Conservation (phyloP, 2,888 invertebrate genomes). For the Bedellia somnulentella region DNA sequence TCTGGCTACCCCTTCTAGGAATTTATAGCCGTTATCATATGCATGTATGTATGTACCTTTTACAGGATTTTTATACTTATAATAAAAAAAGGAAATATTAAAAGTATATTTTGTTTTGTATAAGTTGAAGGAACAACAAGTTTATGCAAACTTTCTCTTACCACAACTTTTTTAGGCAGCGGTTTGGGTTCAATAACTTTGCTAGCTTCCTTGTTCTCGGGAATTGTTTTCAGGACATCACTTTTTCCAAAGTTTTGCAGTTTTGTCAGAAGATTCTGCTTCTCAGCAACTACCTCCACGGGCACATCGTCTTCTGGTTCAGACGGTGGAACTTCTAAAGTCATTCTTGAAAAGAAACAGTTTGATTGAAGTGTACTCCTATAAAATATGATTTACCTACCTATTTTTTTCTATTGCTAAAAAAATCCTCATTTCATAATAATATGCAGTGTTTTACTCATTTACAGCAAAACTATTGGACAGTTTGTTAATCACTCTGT, state of each 20-base stretch:
- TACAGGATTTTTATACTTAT: no score
- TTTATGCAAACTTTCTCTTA: no score
- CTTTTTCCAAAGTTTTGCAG: slow-evolving; percentile 37
- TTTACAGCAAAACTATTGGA: no score
- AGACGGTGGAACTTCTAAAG: slow-evolving; percentile 29
- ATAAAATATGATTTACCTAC: no score
- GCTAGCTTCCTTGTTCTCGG: background rate
- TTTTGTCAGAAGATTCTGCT: slow-evolving; percentile 36
- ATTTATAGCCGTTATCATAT: no score
- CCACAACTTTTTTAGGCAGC: slow-evolving; percentile 32
- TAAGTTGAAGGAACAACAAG: background rate
- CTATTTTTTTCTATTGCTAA: background rate
- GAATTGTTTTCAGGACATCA: background rate
- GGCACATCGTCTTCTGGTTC: slow-evolving; percentile 24
- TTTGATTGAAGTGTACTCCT: no score
- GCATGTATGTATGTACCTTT: no score
- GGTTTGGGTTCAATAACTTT: slow-evolving; percentile 14
- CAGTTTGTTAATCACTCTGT: no score
- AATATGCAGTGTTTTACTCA: no score
- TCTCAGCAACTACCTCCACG: slow-evolving; percentile 43
- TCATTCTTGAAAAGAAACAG: slow-evolving; percentile 24
- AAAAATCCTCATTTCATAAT: slow-evolving; percentile 3
- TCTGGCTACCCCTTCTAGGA: no score
- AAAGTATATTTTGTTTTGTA: background rate
- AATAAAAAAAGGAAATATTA: slow-evolving; percentile 2